Evolutionary conservation across 2,113 vertebrate genomes (phyloP).

Genomic region (Syrmaticus mikado): DNA sequence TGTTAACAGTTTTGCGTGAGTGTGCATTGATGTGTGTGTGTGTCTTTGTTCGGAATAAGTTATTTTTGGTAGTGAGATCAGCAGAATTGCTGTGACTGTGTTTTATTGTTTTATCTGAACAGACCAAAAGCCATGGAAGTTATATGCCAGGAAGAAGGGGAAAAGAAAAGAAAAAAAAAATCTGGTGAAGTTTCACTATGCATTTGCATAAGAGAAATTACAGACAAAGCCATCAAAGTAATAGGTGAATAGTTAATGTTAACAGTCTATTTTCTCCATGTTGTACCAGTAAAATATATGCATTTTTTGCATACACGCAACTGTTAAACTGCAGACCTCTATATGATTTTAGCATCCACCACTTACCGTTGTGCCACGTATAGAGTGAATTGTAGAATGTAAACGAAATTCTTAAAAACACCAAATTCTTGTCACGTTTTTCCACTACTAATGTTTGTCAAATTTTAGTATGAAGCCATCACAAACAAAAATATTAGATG

Average conservation of each 20-base stretch:
- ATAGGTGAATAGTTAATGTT: background rate
- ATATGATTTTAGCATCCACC: background rate
- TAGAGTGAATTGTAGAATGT: background rate
- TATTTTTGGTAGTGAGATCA: background rate
- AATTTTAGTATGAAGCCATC: background rate
- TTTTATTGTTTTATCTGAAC: background rate
- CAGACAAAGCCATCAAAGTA: background rate
- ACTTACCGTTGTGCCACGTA: background rate
- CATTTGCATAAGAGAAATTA: background rate
- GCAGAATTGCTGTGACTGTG: background rate
- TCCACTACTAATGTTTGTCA: background rate
- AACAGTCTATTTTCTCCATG: background rate
- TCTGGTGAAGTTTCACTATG: background rate
- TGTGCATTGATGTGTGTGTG: fast-evolving
- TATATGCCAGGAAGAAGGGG: background rate
- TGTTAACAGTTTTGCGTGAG: background rate
- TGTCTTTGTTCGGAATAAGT: background rate
- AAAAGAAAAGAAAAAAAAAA: background rate
- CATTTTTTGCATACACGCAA: background rate
- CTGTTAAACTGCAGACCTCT: background rate
- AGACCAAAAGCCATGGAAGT: fast-evolving
- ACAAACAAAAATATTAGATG: background rate
- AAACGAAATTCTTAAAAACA: background rate
- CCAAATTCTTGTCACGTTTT: background rate
- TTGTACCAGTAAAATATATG: background rate